These are phyloP conservation scores for Tapera naevia DNA, from an alignment of 2,797 vertebrate genomes.

Conservation along the genomic window DNA sequence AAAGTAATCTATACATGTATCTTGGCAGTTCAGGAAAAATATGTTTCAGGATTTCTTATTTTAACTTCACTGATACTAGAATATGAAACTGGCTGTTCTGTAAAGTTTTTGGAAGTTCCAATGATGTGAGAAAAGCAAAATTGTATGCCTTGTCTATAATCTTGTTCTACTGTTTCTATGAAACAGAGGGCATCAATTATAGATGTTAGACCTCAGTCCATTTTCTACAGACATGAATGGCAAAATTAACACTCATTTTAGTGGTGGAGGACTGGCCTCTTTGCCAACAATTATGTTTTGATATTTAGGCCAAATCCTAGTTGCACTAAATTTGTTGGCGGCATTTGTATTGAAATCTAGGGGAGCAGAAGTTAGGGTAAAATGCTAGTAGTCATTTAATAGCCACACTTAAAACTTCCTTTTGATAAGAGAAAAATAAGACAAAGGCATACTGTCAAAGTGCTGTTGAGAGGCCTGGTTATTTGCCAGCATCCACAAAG, in stretches of 20 bases:
- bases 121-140: neutral
- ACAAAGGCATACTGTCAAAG: neutral
- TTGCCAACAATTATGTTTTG: neutral
- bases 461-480: neutral
- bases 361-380: neutral
- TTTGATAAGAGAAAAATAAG: neutral
- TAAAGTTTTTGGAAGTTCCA: neutral
- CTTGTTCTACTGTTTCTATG: neutral
- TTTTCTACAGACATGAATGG: neutral
- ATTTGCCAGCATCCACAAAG: neutral
- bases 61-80: neutral
- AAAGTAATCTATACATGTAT: neutral
- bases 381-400: neutral
- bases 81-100: neutral
- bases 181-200: neutral
- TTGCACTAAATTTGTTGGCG: neutral
- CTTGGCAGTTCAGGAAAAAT: neutral
- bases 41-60: neutral
- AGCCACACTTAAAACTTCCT: neutral
- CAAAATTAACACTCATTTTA: neutral
- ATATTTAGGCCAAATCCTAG: neutral
- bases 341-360: neutral
- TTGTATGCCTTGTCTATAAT: neutral
- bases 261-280: neutral
- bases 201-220: neutral